Evolutionary conservation across 2,888 invertebrate genomes (phyloP), one percentile per base, ranked within the genome.

Genomic region (Diaprepes abbreviatus): DNA sequence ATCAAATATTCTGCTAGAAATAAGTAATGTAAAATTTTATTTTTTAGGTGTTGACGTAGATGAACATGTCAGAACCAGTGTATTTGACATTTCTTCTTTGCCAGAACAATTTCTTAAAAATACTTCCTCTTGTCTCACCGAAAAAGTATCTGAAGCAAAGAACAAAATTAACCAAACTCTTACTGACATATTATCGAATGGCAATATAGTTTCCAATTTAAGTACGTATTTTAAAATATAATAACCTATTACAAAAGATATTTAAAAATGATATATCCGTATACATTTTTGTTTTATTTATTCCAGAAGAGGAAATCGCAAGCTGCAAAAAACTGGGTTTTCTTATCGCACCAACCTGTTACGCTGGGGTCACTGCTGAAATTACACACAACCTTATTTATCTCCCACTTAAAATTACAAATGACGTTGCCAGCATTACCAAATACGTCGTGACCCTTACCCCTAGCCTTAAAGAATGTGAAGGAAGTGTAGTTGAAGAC

Each of bases 41-140:
- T 24, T 24, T 50, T 50, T n/a, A 50, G 50, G 50, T n/a, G 24
- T 50, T 12, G 50, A 50, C 24, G 50, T 50, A 7, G 9, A 21
- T 9, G 50, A 24, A 3, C 24, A 24, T 9, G 9, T 50, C 12
- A 10, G 24, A 50, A 24, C 9, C 6, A 24, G 24, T 9, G 3
- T 24, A n/a, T 14, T n/a, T n/a, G 24, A 28, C 7, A 21, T 50
- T 17, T 5, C 6, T 6, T 21, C 24, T 28, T 21, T 50, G 16
- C 4, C 24, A 24, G 1, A 1, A 21, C 14, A 50, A 1, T 31
- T 24, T 10, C 24, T 50, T 1, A 2, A 10, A n/a, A 9, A 7
- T 50, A n/a, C 14, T 0, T 3, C 24, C 7, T 6, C 7, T 5
- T 50, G 50, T 9, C 12, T 50, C 17, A n/a, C 24, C 7, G 1